Conservation (phyloP, 2,888 invertebrate genomes). For the Pteria penguin region DNA sequence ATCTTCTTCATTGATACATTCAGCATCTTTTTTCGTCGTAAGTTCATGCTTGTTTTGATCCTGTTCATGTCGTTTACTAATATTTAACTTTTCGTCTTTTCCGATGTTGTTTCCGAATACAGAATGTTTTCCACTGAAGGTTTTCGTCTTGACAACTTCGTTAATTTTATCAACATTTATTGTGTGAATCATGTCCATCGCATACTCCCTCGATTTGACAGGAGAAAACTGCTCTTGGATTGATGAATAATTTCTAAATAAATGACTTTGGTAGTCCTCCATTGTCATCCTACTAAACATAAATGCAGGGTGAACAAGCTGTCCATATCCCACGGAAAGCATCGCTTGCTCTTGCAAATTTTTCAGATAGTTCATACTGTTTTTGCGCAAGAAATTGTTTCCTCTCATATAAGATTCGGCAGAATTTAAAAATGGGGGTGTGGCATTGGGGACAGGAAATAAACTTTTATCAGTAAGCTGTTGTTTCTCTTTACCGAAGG, state of each 20-base stretch:
- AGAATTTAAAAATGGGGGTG: neutral
- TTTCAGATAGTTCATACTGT: constrained; percentile 11
- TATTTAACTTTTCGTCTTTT: neutral
- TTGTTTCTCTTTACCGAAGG: neutral
- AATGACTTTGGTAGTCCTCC: constrained; percentile 70
- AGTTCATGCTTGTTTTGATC: too few species aligned
- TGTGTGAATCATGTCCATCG: neutral
- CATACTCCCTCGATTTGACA: constrained; percentile 17
- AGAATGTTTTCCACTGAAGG: neutral
- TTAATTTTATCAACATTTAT: neutral
- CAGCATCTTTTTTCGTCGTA: neutral
- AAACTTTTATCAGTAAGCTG: neutral
- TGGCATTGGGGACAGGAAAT: neutral
- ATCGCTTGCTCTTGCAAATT: constrained; percentile 41
- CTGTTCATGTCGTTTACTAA: neutral
- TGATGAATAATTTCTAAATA: constrained; percentile 64
- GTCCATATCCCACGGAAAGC: constrained; percentile 25
- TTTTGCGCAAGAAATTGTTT: neutral
- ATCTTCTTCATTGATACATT: neutral
- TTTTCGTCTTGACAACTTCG: neutral
- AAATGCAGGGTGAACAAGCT: constrained; percentile 74
- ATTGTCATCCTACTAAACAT: constrained; percentile 54
- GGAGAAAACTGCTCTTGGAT: constrained; percentile 53
- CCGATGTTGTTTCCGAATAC: neutral
- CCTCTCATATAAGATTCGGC: neutral